Evolutionary conservation across 1,140 invertebrate species (phyloP), one percentile per base, ranked within the genome.

Genomic region (Temnothorax curvispinosus): DNA sequence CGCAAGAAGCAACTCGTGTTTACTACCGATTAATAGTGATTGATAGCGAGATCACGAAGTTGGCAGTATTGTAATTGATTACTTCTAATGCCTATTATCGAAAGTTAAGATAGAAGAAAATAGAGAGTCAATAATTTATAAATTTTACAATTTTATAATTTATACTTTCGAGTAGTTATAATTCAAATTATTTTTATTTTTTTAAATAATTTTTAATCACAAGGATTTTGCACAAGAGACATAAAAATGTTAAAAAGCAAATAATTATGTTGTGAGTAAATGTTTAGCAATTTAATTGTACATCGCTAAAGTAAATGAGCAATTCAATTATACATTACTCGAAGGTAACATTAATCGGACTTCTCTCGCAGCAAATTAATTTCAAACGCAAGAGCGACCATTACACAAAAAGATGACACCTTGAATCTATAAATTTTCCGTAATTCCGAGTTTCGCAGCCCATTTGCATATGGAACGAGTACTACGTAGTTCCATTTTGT

Each of bases 391-490:
- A 54, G 3, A 67, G 13, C 4, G 15, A 60, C 41, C 32, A 58
- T 82, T 15, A n/a, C 41, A 0, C 5, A 58, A 47, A 60, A 75
- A 75, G 8, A 50, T 84, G 41, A 18, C 21, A 38, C 27, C 50
- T 50, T 47, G 44, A 60, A 47, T 62, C 54, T 60, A 74, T 74
- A 81, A 81, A 72, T 84, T 60, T 74, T 62, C 54, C 27, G 11
- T 13, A 64, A 74, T 47, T 47, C 6, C 38, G 13, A 38, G 21
- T 81, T 27, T 60, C 7, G 8, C 69, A 8, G 11, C 0, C 27
- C 41, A 84, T 75, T 84, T 84, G 69, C 80, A 75, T 84, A 75
- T 60, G 41, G 41, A 72, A 82, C 38, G 38, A 71, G 52, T 41
- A 54, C 35, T 21, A 50, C 54, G 41, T 27, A 35, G n/a, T 60